phyloP scores from a whole-genome alignment of 2,888 invertebrate genomes.

The Poecilus cupreus region DNA sequence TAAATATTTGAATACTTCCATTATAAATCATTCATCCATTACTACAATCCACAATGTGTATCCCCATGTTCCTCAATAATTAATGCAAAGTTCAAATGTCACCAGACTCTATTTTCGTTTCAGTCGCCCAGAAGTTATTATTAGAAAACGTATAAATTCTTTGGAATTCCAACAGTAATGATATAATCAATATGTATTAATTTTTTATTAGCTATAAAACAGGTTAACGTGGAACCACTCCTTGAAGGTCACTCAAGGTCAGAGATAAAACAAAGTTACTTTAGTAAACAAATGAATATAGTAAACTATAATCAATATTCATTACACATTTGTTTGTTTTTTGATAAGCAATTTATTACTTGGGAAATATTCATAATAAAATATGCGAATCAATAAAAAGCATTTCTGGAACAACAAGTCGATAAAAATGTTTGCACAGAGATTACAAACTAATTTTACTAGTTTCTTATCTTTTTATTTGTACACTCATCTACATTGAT shows the following conservation, averaged over 20 bases:
- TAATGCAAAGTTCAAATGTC: constrained; percentile 19
- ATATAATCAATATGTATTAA: constrained; percentile 21
- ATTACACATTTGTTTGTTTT: background rate
- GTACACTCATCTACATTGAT: background rate
- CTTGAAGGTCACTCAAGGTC: constrained; percentile 42
- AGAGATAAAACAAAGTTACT: constrained; percentile 13
- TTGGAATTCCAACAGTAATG: constrained; percentile 18
- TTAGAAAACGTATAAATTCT: constrained; percentile 20
- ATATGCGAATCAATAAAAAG: constrained; percentile 29
- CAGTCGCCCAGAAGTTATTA: background rate
- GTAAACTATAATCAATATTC: constrained; percentile 5
- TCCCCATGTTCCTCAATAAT: too few species aligned
- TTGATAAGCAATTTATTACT: background rate
- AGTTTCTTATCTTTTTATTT: background rate
- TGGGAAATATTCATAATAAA: background rate
- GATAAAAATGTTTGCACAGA: constrained; percentile 18
- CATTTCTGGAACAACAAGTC: constrained; percentile 21
- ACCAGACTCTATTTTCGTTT: background rate
- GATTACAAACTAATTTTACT: background rate
- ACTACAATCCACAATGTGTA: too few species aligned
- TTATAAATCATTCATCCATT: too few species aligned
- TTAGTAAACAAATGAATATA: constrained; percentile 21
- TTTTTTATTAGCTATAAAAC: constrained; percentile 19
- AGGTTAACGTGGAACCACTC: background rate
- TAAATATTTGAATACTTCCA: too few species aligned